These are phyloP conservation scores for Neolamprologus toae DNA, from an alignment of 2,113 vertebrate species.

Conservation along the genomic window DNA sequence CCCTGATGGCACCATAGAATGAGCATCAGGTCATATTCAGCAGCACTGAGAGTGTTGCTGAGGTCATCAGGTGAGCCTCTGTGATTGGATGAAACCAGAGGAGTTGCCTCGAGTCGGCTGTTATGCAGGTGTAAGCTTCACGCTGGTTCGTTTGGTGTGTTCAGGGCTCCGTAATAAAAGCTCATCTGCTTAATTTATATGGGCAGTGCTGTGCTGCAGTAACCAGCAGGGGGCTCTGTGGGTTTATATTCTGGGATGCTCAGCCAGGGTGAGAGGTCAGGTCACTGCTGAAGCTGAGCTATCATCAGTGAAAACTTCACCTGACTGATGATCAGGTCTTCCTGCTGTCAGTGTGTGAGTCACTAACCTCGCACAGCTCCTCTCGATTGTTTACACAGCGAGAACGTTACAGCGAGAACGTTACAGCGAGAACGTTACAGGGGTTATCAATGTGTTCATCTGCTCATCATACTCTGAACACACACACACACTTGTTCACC, in stretches of 20 bases:
- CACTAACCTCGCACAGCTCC: neutral
- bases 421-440: fast-evolving
- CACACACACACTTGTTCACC: neutral
- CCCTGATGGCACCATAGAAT: neutral
- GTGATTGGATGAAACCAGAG: neutral
- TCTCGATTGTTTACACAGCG: fast-evolving
- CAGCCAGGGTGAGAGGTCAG: neutral
- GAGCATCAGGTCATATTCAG: neutral
- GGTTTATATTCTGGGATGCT: neutral
- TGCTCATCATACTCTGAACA: neutral
- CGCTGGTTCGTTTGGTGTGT: neutral
- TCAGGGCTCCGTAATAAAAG: neutral
- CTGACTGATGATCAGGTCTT: neutral
- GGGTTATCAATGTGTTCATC: neutral
- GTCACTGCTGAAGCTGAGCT: neutral
- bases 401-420: fast-evolving
- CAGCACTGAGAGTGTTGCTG: neutral
- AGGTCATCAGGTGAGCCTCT: neutral
- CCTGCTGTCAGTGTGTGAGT: neutral
- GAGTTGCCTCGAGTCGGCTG: neutral
- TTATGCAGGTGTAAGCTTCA: neutral
- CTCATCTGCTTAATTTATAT: neutral
- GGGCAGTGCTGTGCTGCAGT: neutral
- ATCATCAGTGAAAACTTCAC: neutral
- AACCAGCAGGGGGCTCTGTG: neutral